phyloP scores from a whole-genome alignment of 2,113 vertebrate genomes.

The Thalassarche chlororhynchos region DNA sequence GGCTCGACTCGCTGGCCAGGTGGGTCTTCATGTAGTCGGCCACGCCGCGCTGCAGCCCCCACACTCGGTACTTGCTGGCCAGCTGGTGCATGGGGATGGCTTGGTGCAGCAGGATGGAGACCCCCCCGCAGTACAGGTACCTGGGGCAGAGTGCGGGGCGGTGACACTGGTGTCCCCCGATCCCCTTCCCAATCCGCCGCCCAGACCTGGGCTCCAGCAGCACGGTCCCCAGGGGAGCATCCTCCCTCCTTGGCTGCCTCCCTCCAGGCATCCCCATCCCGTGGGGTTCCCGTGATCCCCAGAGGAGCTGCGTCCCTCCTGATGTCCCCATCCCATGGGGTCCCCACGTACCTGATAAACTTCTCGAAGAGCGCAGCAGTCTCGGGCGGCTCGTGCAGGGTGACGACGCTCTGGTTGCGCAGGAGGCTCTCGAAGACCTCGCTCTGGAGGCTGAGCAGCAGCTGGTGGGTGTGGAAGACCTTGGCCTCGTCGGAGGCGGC shows the following conservation, averaged over 20 bases:
- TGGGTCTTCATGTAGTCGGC: slow-evolving; percentile 90
- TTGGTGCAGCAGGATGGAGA: slow-evolving; percentile 86
- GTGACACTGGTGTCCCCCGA: rapidly evolving
- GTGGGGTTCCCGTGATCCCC: neutral
- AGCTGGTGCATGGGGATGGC: slow-evolving; percentile 88
- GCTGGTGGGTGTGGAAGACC: slow-evolving; percentile 84
- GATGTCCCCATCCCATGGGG: neutral
- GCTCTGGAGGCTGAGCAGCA: slow-evolving; percentile 92
- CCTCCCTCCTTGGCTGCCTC: neutral
- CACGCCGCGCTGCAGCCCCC: slow-evolving; percentile 84
- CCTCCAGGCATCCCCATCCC: neutral
- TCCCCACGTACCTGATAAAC: slow-evolving; percentile 85
- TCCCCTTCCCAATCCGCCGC: neutral
- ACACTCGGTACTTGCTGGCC: slow-evolving; percentile 88
- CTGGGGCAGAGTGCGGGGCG: neutral
- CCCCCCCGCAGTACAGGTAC: slow-evolving; percentile 93
- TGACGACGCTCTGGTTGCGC: slow-evolving; percentile 76
- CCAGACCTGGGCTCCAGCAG: neutral
- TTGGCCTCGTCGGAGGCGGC: slow-evolving; percentile 85
- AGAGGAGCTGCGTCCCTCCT: neutral
- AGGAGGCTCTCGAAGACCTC: slow-evolving; percentile 83
- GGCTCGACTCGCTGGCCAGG: slow-evolving; percentile 82
- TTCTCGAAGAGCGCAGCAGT: slow-evolving; percentile 86
- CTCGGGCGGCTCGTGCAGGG: slow-evolving; percentile 81
- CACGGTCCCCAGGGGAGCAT: neutral